Evolutionary conservation across 2,113 vertebrate genomes (phyloP).

Genomic region (Vireo altiloquus): DNA sequence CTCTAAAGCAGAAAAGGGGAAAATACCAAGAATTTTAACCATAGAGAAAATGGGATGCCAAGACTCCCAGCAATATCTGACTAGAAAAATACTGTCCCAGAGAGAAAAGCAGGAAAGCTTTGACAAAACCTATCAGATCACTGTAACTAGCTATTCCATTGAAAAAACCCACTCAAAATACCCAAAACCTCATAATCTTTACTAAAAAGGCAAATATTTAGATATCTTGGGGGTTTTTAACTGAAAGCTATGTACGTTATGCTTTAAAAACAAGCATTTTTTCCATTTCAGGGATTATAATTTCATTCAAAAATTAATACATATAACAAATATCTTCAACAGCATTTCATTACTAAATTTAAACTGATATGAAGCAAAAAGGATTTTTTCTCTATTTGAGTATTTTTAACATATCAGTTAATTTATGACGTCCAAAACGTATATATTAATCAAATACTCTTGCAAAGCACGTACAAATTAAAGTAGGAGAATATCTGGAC

Average conservation of each 20-base stretch:
- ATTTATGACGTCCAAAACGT: not conserved
- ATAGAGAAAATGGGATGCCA: not conserved
- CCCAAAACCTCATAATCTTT: not conserved
- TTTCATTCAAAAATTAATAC: not conserved
- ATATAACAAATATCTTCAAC: not conserved
- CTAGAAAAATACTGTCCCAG: not conserved
- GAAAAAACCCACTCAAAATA: too few relatives aligned
- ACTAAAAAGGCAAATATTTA: not conserved
- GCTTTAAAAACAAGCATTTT: not conserved
- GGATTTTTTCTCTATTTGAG: not conserved
- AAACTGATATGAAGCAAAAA: not conserved
- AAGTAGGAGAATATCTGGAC: not conserved
- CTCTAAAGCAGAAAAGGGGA: not conserved
- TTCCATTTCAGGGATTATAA: not conserved
- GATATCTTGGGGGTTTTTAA: not conserved
- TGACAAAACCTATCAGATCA: not conserved
- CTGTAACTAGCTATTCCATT: not conserved
- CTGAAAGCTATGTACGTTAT: not conserved
- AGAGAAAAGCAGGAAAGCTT: not conserved
- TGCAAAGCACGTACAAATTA: not conserved
- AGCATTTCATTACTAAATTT: not conserved
- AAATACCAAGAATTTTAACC: not conserved
- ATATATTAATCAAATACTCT: not conserved
- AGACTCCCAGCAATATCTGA: not conserved
- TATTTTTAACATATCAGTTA: not conserved